These are phyloP conservation scores for Psilanteris sp. DNA, from an alignment of 1,140 invertebrate genomes.

Conservation along the genomic window DNA sequence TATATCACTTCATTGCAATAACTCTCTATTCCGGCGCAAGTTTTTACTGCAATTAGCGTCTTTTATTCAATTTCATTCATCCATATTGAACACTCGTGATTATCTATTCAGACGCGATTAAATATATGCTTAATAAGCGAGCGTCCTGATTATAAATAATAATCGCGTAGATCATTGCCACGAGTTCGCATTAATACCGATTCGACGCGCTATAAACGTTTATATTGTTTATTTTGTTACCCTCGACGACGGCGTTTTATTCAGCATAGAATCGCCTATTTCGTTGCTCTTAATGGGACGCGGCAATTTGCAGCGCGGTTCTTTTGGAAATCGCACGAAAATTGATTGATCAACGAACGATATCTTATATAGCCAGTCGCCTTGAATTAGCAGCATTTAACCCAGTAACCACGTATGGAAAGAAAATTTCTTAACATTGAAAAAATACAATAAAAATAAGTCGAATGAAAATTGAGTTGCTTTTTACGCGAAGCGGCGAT, in stretches of 20 bases:
- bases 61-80: slow-evolving; percentile 30
- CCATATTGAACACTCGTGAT: slow-evolving; percentile 36
- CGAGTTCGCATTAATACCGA: slow-evolving; percentile 28
- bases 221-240: slow-evolving; percentile 14
- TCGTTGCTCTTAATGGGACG: not conserved
- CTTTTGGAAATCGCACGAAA: slow-evolving; percentile 26
- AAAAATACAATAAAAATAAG: not conserved
- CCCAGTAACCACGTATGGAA: slow-evolving; percentile 23
- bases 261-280: not conserved
- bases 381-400: slow-evolving; percentile 36
- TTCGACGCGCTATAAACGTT: slow-evolving; percentile 33
- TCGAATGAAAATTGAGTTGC: too few relatives aligned
- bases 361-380: slow-evolving; percentile 28
- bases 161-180: too few relatives aligned
- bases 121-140: slow-evolving; percentile 27
- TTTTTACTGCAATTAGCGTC: slow-evolving; percentile 25
- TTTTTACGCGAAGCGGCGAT: too few relatives aligned
- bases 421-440: slow-evolving; percentile 12
- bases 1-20: not conserved
- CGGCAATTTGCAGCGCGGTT: slow-evolving; percentile 13
- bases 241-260: not conserved
- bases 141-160: slow-evolving; percentile 35
- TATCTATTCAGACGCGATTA: slow-evolving; percentile 12
- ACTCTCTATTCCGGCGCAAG: slow-evolving; percentile 5
- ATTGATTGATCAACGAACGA: slow-evolving; percentile 20